phyloP scores from a whole-genome alignment of 1,140 invertebrate genomes.

The Calephelis virginiensis region DNA sequence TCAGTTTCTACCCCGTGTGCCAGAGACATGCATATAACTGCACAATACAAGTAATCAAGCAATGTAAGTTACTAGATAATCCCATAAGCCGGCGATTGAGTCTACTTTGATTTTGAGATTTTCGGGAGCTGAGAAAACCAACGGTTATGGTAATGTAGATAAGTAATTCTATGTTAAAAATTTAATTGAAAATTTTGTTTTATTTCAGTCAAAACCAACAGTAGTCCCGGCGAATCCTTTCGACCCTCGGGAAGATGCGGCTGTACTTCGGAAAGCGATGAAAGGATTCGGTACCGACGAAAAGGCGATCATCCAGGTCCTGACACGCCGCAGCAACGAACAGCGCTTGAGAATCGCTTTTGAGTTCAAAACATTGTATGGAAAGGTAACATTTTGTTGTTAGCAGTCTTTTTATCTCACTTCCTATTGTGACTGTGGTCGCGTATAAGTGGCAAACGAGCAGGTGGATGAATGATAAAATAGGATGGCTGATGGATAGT shows the following conservation, averaged over 20 bases:
- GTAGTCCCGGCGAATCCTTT: conserved; percentile 83
- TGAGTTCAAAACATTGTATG: conserved; percentile 90
- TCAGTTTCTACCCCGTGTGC: too few relatives aligned
- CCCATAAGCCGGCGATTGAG: too few relatives aligned
- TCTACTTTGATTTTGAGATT: too few relatives aligned
- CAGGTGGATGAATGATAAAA: too few relatives aligned
- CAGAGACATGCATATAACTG: too few relatives aligned
- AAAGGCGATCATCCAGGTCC: conserved; percentile 87
- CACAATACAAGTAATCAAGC: too few relatives aligned
- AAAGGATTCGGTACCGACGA: conserved; percentile 91
- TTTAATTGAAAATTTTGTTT: neutral
- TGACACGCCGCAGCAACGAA: conserved; percentile 84
- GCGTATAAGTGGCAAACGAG: too few relatives aligned
- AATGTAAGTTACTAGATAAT: too few relatives aligned
- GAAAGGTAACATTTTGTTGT: conserved; percentile 80
- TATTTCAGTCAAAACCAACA: conserved; percentile 81
- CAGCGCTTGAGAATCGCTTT: conserved; percentile 87
- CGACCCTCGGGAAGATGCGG: conserved; percentile 86
- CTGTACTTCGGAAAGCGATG: conserved; percentile 88
- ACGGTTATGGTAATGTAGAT: too few relatives aligned
- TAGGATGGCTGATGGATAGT: too few relatives aligned
- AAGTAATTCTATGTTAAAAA: too few relatives aligned
- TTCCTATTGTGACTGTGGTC: neutral
- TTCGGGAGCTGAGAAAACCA: too few relatives aligned
- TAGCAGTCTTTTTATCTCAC: conserved; percentile 17